A percentile compares a stretch with the other conserved stretches of the same genome.
These are phyloP conservation scores for Muscicapa striata DNA, from an alignment of 2,797 vertebrate species.

Conservation along the genomic window DNA sequence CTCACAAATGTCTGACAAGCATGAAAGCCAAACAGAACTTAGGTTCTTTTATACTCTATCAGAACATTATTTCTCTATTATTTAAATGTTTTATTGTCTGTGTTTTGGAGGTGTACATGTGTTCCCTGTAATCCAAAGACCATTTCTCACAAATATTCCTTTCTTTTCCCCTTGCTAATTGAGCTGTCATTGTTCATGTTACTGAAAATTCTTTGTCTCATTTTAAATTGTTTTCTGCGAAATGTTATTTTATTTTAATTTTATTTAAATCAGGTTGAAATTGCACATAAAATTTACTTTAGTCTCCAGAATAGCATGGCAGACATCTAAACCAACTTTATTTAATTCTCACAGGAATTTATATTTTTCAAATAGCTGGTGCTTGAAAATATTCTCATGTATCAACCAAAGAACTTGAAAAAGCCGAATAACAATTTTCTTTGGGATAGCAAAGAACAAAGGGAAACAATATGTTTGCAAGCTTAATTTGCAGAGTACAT, in stretches of 20 bases:
- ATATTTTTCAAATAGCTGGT: constrained; percentile 42
- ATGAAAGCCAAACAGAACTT: constrained; percentile 1
- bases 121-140: constrained; percentile 21
- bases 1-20: not conserved
- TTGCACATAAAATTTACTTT: constrained; percentile 39
- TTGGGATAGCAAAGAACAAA: constrained; percentile 44
- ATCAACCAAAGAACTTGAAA: constrained; percentile 42
- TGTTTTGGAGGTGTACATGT: not conserved
- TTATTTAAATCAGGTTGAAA: constrained; percentile 56
- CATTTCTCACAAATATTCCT: not conserved
- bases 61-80: not conserved
- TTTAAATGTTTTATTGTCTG: constrained; percentile 1
- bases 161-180: not conserved
- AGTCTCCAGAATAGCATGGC: constrained; percentile 26
- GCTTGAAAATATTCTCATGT: constrained; percentile 55
- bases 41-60: not conserved
- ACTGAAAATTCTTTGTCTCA: constrained; percentile 6
- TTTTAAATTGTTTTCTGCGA: constrained; percentile 46
- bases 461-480: constrained; percentile 33
- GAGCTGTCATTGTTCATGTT: constrained; percentile 11
- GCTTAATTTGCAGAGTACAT: constrained; percentile 37
- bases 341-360: constrained; percentile 51
- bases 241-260: constrained; percentile 56
- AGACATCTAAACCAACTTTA: constrained; percentile 53
- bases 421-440: constrained; percentile 57